Percentiles rank a stretch among this genome's conserved stretches.
These are phyloP conservation scores for Apamea anceps DNA, from an alignment of 2,888 invertebrate genomes.

Conservation along the genomic window DNA sequence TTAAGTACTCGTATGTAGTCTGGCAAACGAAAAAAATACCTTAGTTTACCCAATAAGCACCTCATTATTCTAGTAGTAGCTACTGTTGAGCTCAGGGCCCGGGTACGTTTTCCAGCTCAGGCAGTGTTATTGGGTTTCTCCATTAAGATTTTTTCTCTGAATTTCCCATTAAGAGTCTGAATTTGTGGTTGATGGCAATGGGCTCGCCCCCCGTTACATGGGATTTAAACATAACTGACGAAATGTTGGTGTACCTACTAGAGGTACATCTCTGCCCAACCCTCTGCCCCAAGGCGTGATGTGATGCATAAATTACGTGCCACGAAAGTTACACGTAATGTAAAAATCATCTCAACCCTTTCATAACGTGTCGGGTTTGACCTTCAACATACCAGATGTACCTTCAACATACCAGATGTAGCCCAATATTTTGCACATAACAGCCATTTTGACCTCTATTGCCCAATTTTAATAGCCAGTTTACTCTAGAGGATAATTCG, in stretches of 20 bases:
- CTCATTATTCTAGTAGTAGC: too few species aligned
- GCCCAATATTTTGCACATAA: constrained; percentile 18
- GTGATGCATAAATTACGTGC: not conserved
- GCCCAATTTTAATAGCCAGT: not conserved
- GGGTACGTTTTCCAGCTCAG: not conserved
- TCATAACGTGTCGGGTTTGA: not conserved
- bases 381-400: constrained; percentile 7
- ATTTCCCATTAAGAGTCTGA: too few species aligned
- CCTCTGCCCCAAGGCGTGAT: not conserved
- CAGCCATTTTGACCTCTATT: constrained; percentile 19
- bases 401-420: constrained; percentile 7
- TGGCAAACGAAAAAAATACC: not conserved
- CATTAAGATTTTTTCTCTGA: not conserved
- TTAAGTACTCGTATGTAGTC: not conserved
- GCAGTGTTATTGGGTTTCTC: not conserved
- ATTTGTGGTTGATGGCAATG: not conserved
- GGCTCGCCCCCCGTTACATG: too few species aligned
- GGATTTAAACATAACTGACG: not conserved
- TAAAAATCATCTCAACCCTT: constrained; percentile 34
- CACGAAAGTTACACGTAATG: constrained; percentile 10
- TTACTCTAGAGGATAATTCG: not conserved
- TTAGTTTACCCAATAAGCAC: not conserved
- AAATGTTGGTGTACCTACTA: not conserved
- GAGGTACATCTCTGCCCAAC: not conserved
- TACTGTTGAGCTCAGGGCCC: too few species aligned